Conservation (phyloP, 2,888 invertebrate genomes). For the Parnassius orleans region DNA sequence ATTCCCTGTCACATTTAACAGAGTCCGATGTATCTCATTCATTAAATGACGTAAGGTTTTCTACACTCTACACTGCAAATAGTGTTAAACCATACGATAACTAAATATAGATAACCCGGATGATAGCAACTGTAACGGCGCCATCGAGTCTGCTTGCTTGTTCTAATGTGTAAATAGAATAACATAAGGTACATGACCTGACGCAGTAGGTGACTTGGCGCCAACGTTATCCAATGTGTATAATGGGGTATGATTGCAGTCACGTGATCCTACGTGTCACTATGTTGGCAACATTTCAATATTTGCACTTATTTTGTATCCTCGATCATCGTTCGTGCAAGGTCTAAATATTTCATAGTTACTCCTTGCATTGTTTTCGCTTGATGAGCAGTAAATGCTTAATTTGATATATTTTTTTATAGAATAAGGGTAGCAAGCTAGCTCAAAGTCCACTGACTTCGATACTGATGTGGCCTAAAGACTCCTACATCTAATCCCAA, state of each 20-base stretch:
- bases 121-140: slow-evolving; percentile 53
- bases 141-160: slow-evolving; percentile 54
- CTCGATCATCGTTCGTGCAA: not conserved
- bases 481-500: too few species aligned
- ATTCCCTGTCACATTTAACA: slow-evolving; percentile 49
- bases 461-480: too few species aligned
- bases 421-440: too few species aligned
- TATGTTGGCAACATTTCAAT: slow-evolving; percentile 65
- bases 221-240: slow-evolving; percentile 65
- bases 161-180: slow-evolving; percentile 43
- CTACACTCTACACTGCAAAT: slow-evolving; percentile 44
- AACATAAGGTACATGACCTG: slow-evolving; percentile 66
- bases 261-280: slow-evolving; percentile 52
- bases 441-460: too few species aligned
- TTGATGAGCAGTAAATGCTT: not conserved
- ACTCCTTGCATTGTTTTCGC: not conserved
- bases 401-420: too few species aligned
- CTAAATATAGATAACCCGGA: slow-evolving; percentile 56
- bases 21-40: slow-evolving; percentile 50
- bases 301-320: slow-evolving; percentile 12
- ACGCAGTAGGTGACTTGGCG: slow-evolving; percentile 39
- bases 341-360: not conserved
- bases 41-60: slow-evolving; percentile 44
- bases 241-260: slow-evolving; percentile 57
- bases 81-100: slow-evolving; percentile 46